Evolutionary conservation across 2,113 vertebrate species (phyloP), one percentile per base, ranked within the genome.

Genomic region (Pseudorhombus dupliciocellatus): DNA sequence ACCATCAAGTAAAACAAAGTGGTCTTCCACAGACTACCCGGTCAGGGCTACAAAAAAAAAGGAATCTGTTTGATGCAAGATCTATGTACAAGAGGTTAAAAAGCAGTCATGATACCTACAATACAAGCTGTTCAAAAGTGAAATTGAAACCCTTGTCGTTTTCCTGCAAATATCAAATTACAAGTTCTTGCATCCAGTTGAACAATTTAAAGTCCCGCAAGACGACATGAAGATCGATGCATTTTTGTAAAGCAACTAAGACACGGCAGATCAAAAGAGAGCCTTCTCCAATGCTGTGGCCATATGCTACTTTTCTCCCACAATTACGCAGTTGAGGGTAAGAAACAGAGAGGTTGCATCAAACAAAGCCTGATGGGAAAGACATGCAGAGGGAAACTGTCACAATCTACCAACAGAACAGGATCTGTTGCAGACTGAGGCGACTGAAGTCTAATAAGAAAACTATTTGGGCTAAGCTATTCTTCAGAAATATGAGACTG

Each of bases 21-120:
- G 10, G 40, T 46, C 2, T 21, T 63, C n/a, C 14, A 61, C 24
- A 73, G 10, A 37, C 40, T 8, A 56, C 30, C 44, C 54, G 22
- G 31, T 63, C 46, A 62, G 25, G 4, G n/a, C 50, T 58, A 42
- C 14, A 12, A 15, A 25, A 37, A n/a, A 7, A 22, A 1, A 16
- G 14, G 16, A 61, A 57, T 66, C 30, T 9, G 20, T 60, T 53
- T 20, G 18, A 75, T 67, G 50, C 31, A 55, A 8, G 2, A 12
- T 58, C 20, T 78, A 73, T 85, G 50, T 84, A 82, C 74, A 87
- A 65, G 40, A 60, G 37, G 44, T 70, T 82, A 66, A 70, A 81
- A 81, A 28, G 20, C n/a, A 12, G 50, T 59, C 21, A 31, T 10
- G 58, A 34, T 11, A 64, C 60, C 42, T 58, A 58, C 25, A 48